Evolutionary conservation across 37 sponge, comb jelly and placozoan species (phyloP), one percentile per base, ranked within the genome.

Genomic region (Aplysina aerophoba): DNA sequence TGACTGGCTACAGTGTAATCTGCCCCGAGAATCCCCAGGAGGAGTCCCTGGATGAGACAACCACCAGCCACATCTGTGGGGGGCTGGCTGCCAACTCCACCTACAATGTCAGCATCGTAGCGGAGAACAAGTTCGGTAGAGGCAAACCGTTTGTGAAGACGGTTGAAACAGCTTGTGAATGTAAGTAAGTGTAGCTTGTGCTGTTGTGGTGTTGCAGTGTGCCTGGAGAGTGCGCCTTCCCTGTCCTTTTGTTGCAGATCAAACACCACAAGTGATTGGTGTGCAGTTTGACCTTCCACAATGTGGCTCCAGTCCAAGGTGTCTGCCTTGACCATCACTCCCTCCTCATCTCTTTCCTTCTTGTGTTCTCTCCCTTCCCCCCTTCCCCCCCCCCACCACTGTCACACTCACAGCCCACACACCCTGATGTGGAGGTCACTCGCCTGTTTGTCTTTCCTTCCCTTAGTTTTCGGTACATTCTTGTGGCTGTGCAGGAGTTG

Each of bases 401-500:
- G 83, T 82, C 25, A 71, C 73, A 8, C 88, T 83, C 61, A 35
- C 53, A 13, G 60, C 34, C 0, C 24, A 81, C 16, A 69, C 41
- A 31, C 24, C 81, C n/a, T n/a, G n/a, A n/a, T n/a, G n/a, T n/a
- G n/a, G n/a, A n/a, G n/a, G n/a, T n/a, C n/a, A n/a, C n/a, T n/a
- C n/a, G n/a, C n/a, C 22, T 16, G n/a, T 67, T 15, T 67, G 69
- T 67, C 25, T 71, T 5, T 6, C 20, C 13, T 75, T 22, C 1
- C 78, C 3, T 44, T 44, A 75, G 78, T 40, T 75, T 75, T 14
- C 13, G 16, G 27, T 75, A 53, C 73, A 56, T 82, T 25, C 65
- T 89, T 55, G 86, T 89, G 4, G 74, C 85, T 39, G 86, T 89
- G 17, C 86, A 79, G 59, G 65, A 67, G 65, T 21, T 89, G 85